A percentile compares a stretch with the other conserved stretches of the same genome.
Evolutionary conservation across 2,113 vertebrate genomes (phyloP).

Genomic region (Neoarius graeffei): DNA sequence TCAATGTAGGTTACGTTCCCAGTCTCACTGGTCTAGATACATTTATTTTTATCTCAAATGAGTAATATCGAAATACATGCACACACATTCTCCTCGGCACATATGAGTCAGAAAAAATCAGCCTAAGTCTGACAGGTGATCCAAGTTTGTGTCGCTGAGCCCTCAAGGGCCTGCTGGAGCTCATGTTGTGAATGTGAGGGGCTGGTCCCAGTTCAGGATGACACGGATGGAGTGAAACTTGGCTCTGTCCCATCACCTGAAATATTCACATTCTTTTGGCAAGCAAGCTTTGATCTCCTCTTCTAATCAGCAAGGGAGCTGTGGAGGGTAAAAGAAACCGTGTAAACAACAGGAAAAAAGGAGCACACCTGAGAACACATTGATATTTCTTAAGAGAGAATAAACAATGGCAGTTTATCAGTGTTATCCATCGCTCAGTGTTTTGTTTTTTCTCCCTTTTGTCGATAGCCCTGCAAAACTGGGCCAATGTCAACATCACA

Average conservation of each 20-base stretch:
- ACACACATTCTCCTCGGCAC: conserved; percentile 33
- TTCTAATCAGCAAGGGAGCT: conserved; percentile 69
- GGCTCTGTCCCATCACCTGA: conserved; percentile 72
- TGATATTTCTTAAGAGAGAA: conserved; percentile 80
- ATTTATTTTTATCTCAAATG: conserved; percentile 79
- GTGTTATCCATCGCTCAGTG: conserved; percentile 53
- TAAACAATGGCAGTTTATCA: conserved; percentile 76
- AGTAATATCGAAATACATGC: conserved; percentile 36
- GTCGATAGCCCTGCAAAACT: conserved; percentile 65
- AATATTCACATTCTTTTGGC: conserved; percentile 77
- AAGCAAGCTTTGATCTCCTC: conserved; percentile 75
- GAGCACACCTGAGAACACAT: conserved; percentile 78
- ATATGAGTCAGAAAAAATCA: conserved; percentile 62
- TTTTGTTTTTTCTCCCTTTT: conserved; percentile 35
- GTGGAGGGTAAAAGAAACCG: conserved; percentile 60
- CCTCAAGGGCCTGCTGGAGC: conserved; percentile 67
- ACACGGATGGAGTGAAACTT: conserved; percentile 75
- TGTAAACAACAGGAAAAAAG: conserved; percentile 75
- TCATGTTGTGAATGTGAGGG: conserved; percentile 66
- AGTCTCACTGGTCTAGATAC: conserved; percentile 76
- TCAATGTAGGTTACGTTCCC: conserved; percentile 69
- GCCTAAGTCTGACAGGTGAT: conserved; percentile 73
- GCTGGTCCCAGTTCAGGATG: conserved; percentile 64
- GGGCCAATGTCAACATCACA: conserved; percentile 63
- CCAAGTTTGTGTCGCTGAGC: conserved; percentile 67